Conservation (phyloP, 2,797 vertebrate genomes). For the Ceryle rudis region DNA sequence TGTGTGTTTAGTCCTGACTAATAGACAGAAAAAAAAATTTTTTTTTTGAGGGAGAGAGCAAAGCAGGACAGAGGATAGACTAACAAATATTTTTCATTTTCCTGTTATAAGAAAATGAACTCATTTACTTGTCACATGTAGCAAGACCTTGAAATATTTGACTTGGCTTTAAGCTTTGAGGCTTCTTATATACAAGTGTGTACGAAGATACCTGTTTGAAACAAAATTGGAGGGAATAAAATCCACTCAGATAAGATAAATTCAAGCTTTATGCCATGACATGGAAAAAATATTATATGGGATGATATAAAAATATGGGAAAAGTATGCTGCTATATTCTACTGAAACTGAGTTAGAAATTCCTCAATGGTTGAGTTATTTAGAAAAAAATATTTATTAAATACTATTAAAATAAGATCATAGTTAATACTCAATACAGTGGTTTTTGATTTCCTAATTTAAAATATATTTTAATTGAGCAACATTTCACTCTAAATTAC, state of each 20-base stretch:
- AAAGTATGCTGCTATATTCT: not conserved
- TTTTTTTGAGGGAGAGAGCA: not conserved
- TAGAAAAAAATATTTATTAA: not conserved
- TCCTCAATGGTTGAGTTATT: not conserved
- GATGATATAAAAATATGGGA: not conserved
- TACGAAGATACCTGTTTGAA: not conserved
- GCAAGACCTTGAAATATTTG: not conserved
- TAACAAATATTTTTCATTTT: not conserved
- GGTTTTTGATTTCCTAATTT: not conserved
- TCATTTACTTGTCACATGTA: not conserved
- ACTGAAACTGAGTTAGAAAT: not conserved
- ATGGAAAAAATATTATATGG: not conserved
- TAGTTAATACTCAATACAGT: not conserved
- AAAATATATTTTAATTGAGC: not conserved
- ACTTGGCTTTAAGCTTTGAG: not conserved
- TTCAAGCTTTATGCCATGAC: not conserved
- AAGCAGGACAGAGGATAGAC: not conserved
- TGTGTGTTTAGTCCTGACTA: not conserved
- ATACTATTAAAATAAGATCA: not conserved
- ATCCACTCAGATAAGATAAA: not conserved
- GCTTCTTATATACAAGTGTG: fast-evolving
- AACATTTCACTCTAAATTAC: not conserved
- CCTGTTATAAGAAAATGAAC: not conserved
- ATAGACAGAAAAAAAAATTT: not conserved
- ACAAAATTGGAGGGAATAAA: not conserved